These are phyloP conservation scores for Lucilia cuprina DNA, from an alignment of 1,140 invertebrate genomes.

Conservation along the genomic window DNA sequence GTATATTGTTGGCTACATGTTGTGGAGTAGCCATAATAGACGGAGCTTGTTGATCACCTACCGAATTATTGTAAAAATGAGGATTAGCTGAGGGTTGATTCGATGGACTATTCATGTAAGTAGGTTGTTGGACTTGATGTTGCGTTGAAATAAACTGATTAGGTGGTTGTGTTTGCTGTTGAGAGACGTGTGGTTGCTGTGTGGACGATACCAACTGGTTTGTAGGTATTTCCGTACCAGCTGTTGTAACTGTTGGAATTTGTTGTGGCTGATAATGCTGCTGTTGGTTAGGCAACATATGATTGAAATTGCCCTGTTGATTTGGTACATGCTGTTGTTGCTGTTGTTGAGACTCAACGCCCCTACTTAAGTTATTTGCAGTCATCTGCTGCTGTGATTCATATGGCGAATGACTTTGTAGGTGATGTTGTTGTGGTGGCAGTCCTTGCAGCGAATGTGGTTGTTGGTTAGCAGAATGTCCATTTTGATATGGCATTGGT, in stretches of 20 bases:
- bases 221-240: background rate
- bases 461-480: conserved; percentile 22
- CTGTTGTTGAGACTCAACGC: background rate
- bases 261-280: background rate
- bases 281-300: background rate
- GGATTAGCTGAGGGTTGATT: conserved; percentile 36
- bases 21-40: conserved; percentile 37
- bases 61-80: background rate
- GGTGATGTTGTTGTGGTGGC: background rate
- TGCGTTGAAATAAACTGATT: conserved; percentile 51
- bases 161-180: conserved; percentile 46
- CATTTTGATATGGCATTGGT: conserved; percentile 41
- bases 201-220: background rate
- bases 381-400: background rate
- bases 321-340: conserved; percentile 22
- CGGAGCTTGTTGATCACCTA: conserved; percentile 36
- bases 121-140: conserved; percentile 42
- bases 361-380: background rate
- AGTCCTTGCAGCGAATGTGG: background rate
- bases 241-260: conserved; percentile 13
- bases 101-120: conserved; percentile 18
- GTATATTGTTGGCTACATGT: conserved; percentile 40
- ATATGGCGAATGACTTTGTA: background rate
- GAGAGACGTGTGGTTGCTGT: conserved; percentile 42
- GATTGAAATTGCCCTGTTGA: background rate